Conservation (phyloP, 2,888 invertebrate genomes). For the Drosophila buzzatii region DNA sequence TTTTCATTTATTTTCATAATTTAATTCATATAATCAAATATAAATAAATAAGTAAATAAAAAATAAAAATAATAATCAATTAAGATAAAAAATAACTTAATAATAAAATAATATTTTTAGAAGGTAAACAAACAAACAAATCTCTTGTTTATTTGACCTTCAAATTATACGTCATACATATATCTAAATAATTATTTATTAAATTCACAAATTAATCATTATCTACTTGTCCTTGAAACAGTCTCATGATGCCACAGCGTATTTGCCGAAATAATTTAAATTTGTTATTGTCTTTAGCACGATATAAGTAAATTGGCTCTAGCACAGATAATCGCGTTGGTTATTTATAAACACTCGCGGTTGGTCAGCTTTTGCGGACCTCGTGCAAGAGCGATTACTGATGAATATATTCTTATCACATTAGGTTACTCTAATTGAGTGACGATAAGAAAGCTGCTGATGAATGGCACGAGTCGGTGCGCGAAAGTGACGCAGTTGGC, state of each 20-base stretch:
- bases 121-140: not conserved
- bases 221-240: not conserved
- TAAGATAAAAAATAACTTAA: not conserved
- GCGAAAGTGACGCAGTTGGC: conserved; percentile 11
- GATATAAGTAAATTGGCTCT: not conserved
- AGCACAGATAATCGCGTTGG: not conserved
- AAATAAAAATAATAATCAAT: no score
- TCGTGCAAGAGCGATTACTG: not conserved
- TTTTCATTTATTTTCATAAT: no score
- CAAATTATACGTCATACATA: not conserved
- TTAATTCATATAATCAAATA: no score
- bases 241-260: not conserved
- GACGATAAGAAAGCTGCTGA: not conserved
- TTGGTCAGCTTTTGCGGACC: not conserved
- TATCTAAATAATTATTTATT: not conserved
- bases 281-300: no score
- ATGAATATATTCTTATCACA: not conserved
- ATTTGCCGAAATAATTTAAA: not conserved
- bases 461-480: not conserved
- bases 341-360: not conserved
- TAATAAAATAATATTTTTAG: not conserved
- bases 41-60: no score
- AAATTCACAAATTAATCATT: not conserved
- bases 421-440: not conserved
- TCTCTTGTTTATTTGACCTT: not conserved